Conservation (phyloP, 2,888 invertebrate genomes). For the Cantharis flavilabris region DNA sequence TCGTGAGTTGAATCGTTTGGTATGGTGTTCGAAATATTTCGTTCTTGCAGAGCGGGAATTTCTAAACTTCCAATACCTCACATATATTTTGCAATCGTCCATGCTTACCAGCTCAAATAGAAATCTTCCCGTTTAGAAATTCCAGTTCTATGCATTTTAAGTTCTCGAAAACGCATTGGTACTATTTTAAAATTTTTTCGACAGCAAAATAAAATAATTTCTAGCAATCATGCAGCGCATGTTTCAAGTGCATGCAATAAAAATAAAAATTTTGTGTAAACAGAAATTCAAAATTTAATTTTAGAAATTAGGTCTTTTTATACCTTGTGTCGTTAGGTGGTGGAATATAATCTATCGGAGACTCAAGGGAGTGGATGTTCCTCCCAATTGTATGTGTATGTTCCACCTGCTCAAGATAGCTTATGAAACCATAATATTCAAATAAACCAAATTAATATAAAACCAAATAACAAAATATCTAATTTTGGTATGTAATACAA, state of each 20-base stretch:
- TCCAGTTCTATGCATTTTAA: not conserved
- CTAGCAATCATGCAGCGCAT: not conserved
- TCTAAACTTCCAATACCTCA: not conserved
- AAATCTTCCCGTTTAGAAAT: not conserved
- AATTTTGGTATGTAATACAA: not conserved
- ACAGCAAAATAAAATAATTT: not conserved
- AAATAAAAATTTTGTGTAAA: not conserved
- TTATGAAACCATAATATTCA: constrained; percentile 20
- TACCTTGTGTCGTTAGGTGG: constrained; percentile 48
- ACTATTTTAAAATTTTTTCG: not conserved
- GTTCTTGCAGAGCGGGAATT: not conserved
- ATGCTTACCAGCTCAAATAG: not conserved
- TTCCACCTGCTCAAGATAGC: constrained; percentile 51
- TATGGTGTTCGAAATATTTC: not conserved
- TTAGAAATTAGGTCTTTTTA: constrained; percentile 13
- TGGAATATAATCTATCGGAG: constrained; percentile 50
- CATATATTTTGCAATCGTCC: too few species aligned
- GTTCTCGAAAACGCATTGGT: not conserved
- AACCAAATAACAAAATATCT: constrained; percentile 10
- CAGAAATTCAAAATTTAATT: not conserved
- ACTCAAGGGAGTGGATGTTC: constrained; percentile 42
- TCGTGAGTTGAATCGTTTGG: not conserved
- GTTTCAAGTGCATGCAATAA: not conserved
- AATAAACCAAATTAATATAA: constrained; percentile 17
- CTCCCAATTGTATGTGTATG: constrained; percentile 42